Base-by-base conservation (phyloP, 2,888 invertebrate species). In the Drosophila histrio region DNA sequence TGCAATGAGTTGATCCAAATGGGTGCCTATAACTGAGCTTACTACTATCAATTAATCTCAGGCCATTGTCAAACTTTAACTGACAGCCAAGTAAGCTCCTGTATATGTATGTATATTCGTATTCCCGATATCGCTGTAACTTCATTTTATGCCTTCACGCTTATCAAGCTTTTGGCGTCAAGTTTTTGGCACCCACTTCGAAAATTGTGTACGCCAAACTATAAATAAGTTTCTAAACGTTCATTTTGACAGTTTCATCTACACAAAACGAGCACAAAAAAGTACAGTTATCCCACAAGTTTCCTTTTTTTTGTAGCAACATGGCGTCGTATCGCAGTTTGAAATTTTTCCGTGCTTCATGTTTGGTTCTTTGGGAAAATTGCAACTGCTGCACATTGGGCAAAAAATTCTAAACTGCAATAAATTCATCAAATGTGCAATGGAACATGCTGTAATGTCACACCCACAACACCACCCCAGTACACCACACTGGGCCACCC, bases 401-500 rank as follows among this genome's bases (percentile, higher is more conserved):
- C 62, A 79, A 88, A 88, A 90, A 89, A 82, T 90, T 90, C 90
- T 89, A 90, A 89, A 90, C 83, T 88, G 90, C 91, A 89, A 90
- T 90, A 90, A 90, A 90, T 90, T 91, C 90, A 89, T 91, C 91
- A 91, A 86, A 90, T 90, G 89, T 87, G 89, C 90, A 90, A 90
- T 90, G 89, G 84, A 88, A 87, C 85, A 86, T 86, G 85, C 88
- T 89, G 89, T 88, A 89, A 87, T 89, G 84, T 89, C 89, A 89
- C 89, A 75, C 89, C 89, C 89, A 89, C 89, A 72, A 62, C 38
- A 66, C 52, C 70, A 44, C 28, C 26, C 28, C 32, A 39, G 5
- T 28, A 39, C 17, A 24, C 41, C 15, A 30, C 15, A 47, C 41
- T 63, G 38, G 28, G 46, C 44, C 44, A 50, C 26, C 2, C 9